Evolutionary conservation across 2,888 invertebrate genomes (phyloP).

Genomic region (Athrips mouffetella): DNA sequence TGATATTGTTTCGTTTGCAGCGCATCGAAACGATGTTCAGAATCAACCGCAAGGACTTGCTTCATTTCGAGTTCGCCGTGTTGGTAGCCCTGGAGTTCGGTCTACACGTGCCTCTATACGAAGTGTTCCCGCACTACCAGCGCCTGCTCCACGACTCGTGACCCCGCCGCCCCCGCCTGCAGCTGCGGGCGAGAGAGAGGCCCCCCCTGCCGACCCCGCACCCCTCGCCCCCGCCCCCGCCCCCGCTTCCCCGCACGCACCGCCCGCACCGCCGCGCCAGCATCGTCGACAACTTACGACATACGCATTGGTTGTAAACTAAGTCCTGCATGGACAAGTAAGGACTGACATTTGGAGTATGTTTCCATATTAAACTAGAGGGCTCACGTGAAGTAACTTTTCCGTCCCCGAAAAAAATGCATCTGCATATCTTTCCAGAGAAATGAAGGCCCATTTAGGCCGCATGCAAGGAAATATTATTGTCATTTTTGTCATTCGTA

Average conservation of each 20-base stretch:
- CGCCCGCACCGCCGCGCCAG: conserved; percentile 50
- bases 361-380: no score
- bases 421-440: no score
- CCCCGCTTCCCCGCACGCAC: conserved; percentile 49
- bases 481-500: no score
- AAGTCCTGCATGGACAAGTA: background rate
- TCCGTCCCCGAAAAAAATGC: no score
- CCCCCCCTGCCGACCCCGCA: no score
- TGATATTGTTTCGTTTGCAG: conserved; percentile 59
- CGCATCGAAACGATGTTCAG: conserved; percentile 95
- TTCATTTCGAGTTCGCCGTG: conserved; percentile 95
- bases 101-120: conserved; percentile 93
- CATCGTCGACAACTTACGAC: conserved; percentile 55
- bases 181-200: no score
- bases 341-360: no score
- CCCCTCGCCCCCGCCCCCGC: conserved; percentile 46
- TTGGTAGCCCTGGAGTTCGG: conserved; percentile 96
- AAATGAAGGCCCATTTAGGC: no score
- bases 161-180: conserved; percentile 71
- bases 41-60: conserved; percentile 92
- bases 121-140: conserved; percentile 97
- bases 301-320: conserved; percentile 47
- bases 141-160: conserved; percentile 94
- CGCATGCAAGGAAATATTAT: no score
- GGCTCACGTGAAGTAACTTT: no score